Evolutionary conservation across 2,797 vertebrate genomes (phyloP), one percentile per base, ranked within the genome.

Genomic region (Nannoperca australis): DNA sequence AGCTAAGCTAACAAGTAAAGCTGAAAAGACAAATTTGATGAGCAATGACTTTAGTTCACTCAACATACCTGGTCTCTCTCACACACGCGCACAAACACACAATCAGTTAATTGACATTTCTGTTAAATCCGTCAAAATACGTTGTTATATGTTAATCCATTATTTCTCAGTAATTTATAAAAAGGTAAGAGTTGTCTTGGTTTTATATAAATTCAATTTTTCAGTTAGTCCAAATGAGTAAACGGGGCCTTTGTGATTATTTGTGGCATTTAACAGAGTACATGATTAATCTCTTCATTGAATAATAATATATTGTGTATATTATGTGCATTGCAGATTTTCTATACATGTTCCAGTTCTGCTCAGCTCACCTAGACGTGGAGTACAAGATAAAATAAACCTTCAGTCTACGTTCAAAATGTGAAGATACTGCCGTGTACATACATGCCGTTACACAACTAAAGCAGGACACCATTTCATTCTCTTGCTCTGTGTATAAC

Each of bases 1-100:
- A 82, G 86, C 82, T 90, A 83, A 82, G 78, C 77, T 87, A 82
- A 91, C 82, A 78, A 49, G 63, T 86, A 79, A 85, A 89, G 86
- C 71, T 87, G 61, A 80, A 80, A 81, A 83, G 53, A 67, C 81
- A 85, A 30, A 85, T 69, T 54, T 68, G 72, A 85, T 88, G 84
- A 83, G 64, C 61, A 77, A 84, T 87, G 83, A 83, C 59, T 82
- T 85, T 56, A 79, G 49, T 70, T 47, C 72, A 70, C 30, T 64
- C 27, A 7, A 30, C 36, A 49, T 32, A 34, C 36, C 42, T 22
- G 47, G 47, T 51, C 15, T 45, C 44, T 8, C 44, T 1, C 59
- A 22, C 15, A 73, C 32, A 20, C 11, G n/a, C 40, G 30, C 20
- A 18, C 50, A 68, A 17, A 63, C 51, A 22, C 20, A 1, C 24